Conservation (phyloP, 2,888 invertebrate genomes). For the Crocallis elinguaria region DNA sequence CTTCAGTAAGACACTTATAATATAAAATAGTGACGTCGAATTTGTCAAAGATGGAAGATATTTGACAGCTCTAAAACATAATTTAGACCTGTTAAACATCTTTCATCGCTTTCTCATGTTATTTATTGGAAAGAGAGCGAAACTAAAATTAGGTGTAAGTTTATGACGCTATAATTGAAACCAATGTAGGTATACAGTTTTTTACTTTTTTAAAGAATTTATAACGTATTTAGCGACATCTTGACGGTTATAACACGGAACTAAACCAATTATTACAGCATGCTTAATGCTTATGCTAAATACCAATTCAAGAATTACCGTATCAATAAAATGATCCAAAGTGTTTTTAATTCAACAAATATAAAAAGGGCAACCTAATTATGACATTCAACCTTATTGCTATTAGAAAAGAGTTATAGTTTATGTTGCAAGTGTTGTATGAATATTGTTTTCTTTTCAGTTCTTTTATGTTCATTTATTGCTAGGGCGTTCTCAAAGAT, state of each 20-base stretch:
- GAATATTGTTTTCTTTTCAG: constrained; percentile 31
- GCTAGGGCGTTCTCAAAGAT: constrained; percentile 65
- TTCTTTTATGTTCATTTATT: constrained; percentile 54
- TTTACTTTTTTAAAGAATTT: neutral
- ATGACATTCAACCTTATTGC: constrained; percentile 19
- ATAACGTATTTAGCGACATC: neutral
- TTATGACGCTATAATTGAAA: no score
- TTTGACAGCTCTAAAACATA: no score
- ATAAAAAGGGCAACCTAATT: neutral
- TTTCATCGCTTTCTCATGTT: no score
- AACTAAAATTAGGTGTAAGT: no score
- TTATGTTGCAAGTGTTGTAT: neutral
- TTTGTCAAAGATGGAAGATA: no score
- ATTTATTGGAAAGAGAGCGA: no score
- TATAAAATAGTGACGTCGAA: no score
- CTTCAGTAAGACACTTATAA: no score
- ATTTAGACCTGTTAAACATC: no score
- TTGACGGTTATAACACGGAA: neutral
- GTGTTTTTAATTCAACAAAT: constrained; percentile 6
- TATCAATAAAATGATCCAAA: constrained; percentile 34
- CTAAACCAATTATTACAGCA: constrained; percentile 40
- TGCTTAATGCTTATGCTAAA: constrained; percentile 36
- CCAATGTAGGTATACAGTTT: no score
- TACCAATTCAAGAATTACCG: constrained; percentile 30
- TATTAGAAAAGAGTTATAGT: neutral